Percentiles rank a stretch among this genome's conserved stretches.
Conservation (phyloP, 1,140 invertebrate genomes). For the Zaprionus camerounensis region DNA sequence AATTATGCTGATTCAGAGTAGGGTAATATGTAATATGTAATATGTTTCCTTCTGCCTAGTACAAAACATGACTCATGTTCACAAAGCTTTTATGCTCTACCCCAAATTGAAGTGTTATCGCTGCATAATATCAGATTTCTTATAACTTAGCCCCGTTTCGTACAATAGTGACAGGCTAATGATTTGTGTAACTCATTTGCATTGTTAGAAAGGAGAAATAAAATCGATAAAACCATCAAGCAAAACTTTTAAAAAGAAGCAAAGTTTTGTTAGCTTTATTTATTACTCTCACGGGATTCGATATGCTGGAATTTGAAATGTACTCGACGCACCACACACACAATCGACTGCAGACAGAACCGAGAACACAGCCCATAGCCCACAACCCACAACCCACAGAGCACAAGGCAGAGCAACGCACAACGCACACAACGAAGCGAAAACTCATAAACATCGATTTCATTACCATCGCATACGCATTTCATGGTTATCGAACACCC, state of each 20-base stretch:
- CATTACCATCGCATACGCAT: slow-evolving; percentile 72
- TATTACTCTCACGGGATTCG: slow-evolving; percentile 78
- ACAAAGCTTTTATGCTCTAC: too few species aligned
- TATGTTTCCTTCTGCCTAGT: neutral
- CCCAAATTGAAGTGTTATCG: neutral
- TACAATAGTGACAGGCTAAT: slow-evolving; percentile 55
- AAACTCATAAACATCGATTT: slow-evolving; percentile 82
- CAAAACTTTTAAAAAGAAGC: slow-evolving; percentile 73
- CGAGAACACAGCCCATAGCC: neutral
- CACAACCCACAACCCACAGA: slow-evolving; percentile 1
- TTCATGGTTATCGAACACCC: slow-evolving; percentile 62
- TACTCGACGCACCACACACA: slow-evolving; percentile 41
- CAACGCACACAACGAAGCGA: slow-evolving; percentile 25
- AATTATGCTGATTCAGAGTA: neutral
- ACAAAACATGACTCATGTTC: neutral
- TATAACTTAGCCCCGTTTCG: slow-evolving; percentile 17
- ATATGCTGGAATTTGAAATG: slow-evolving; percentile 46
- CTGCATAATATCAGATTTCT: neutral
- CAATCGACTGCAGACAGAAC: neutral
- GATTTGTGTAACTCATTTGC: slow-evolving; percentile 67
- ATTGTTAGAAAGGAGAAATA: slow-evolving; percentile 4
- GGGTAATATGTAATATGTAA: neutral
- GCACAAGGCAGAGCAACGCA: slow-evolving; percentile 4
- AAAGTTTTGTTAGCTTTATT: slow-evolving; percentile 73
- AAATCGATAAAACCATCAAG: slow-evolving; percentile 17